These are phyloP conservation scores for Epirrhoe tristata DNA, from an alignment of 2,888 invertebrate genomes.

Conservation along the genomic window DNA sequence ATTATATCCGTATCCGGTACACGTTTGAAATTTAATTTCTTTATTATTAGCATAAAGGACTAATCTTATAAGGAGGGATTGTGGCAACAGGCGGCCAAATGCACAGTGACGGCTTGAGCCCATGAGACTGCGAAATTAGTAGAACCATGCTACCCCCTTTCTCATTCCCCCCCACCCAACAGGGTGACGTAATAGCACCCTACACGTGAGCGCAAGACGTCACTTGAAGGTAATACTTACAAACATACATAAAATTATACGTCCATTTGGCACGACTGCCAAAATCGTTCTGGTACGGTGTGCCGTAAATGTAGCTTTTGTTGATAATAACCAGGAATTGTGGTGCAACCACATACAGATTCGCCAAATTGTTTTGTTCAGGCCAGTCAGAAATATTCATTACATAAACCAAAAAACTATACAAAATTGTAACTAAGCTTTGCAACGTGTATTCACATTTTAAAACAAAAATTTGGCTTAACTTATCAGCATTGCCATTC, in stretches of 20 bases:
- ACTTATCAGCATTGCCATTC: no score
- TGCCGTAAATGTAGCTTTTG: slow-evolving; percentile 38
- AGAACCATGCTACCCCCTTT: slow-evolving; percentile 56
- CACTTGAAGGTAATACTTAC: slow-evolving; percentile 28
- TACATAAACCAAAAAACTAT: background rate
- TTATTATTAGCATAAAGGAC: slow-evolving; percentile 59
- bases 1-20: slow-evolving; percentile 42
- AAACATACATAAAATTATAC: slow-evolving; percentile 42
- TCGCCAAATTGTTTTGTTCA: slow-evolving; percentile 32
- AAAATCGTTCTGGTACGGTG: slow-evolving; percentile 40
- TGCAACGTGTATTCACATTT: no score
- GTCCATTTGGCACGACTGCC: slow-evolving; percentile 40
- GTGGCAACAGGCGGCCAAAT: slow-evolving; percentile 56
- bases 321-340: slow-evolving; percentile 39
- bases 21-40: slow-evolving; percentile 58
- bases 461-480: no score
- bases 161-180: slow-evolving; percentile 31
- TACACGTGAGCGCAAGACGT: slow-evolving; percentile 49
- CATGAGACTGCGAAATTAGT: slow-evolving; percentile 75
- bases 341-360: slow-evolving; percentile 23
- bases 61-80: slow-evolving; percentile 65
- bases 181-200: slow-evolving; percentile 52
- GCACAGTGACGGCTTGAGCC: slow-evolving; percentile 55
- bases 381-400: background rate
- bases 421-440: background rate